Percentiles rank a stretch among this genome's conserved stretches.
Evolutionary conservation across 2,797 vertebrate genomes (phyloP).

Genomic region (Distichodus sexfasciatus): DNA sequence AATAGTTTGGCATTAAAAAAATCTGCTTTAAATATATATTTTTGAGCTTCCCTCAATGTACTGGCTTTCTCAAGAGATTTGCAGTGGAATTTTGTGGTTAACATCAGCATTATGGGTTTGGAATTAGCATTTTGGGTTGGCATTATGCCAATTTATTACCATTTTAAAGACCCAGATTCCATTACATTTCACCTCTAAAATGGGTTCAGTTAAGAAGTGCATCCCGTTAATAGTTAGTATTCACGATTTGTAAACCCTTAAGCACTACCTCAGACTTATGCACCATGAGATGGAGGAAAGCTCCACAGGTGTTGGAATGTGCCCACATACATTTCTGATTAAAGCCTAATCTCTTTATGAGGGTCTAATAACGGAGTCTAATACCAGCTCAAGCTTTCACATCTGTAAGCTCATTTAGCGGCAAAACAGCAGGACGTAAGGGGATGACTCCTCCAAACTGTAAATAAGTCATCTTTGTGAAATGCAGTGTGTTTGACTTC

Average conservation of each 20-base stretch:
- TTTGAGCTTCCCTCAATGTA: too few species aligned
- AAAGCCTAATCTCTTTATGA: conserved; percentile 30
- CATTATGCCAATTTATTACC: background rate
- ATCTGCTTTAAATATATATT: too few species aligned
- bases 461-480: conserved; percentile 33
- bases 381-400: conserved; percentile 30
- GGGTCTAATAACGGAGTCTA: conserved; percentile 23
- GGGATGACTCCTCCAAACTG: conserved; percentile 22
- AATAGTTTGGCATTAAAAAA: too few species aligned
- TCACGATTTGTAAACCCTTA: background rate
- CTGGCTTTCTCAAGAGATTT: too few species aligned
- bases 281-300: background rate
- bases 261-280: background rate
- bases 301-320: background rate
- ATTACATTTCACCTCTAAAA: background rate
- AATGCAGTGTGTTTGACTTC: conserved; percentile 20
- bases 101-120: too few species aligned
- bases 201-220: background rate
- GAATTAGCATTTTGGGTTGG: too few species aligned
- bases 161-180: background rate
- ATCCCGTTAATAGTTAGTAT: background rate
- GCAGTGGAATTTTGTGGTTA: too few species aligned
- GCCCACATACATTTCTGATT: conserved; percentile 18
- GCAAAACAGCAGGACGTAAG: conserved; percentile 16
- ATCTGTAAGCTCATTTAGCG: conserved; percentile 36